Percentiles rank a stretch among this genome's conserved stretches.
Conservation (phyloP, 2,797 vertebrate genomes). For the Helicolenus hilgendorfi region DNA sequence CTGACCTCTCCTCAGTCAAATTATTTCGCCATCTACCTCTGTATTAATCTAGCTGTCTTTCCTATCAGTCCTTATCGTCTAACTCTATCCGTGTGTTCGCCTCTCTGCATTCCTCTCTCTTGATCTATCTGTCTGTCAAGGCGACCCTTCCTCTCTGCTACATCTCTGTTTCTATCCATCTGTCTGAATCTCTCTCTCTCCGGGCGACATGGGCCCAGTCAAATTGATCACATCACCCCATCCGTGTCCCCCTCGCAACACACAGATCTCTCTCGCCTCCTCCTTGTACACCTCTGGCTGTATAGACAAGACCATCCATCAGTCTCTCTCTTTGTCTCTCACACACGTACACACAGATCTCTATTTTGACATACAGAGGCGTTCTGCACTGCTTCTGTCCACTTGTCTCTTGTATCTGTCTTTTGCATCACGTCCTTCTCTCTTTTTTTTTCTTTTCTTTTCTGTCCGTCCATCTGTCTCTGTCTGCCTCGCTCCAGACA, state of each 20-base stretch:
- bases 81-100: conserved; percentile 44
- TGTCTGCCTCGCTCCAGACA: conserved; percentile 33
- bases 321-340: conserved; percentile 31
- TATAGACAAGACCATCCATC: conserved; percentile 70
- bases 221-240: conserved; percentile 75
- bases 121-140: conserved; percentile 74
- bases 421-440: conserved; percentile 24
- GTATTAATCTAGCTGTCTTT: conserved; percentile 60
- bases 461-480: conserved; percentile 34
- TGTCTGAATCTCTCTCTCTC: conserved; percentile 58
- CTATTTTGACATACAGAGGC: conserved; percentile 56
- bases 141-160: conserved; percentile 47
- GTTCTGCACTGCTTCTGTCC: conserved; percentile 52
- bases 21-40: conserved; percentile 56
- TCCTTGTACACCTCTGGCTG: conserved; percentile 71
- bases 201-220: conserved; percentile 58
- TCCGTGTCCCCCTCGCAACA: conserved; percentile 22
- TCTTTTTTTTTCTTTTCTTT: neutral
- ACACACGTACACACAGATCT: conserved; percentile 25
- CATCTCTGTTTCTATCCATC: conserved; percentile 68
- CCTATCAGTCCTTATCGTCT: conserved; percentile 34
- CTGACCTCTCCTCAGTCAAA: conserved; percentile 43
- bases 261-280: conserved; percentile 14
- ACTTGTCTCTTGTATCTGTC: conserved; percentile 43
- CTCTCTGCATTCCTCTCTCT: conserved; percentile 32